Conservation (phyloP, 2,797 vertebrate genomes). For the Acomys russatus region DNA sequence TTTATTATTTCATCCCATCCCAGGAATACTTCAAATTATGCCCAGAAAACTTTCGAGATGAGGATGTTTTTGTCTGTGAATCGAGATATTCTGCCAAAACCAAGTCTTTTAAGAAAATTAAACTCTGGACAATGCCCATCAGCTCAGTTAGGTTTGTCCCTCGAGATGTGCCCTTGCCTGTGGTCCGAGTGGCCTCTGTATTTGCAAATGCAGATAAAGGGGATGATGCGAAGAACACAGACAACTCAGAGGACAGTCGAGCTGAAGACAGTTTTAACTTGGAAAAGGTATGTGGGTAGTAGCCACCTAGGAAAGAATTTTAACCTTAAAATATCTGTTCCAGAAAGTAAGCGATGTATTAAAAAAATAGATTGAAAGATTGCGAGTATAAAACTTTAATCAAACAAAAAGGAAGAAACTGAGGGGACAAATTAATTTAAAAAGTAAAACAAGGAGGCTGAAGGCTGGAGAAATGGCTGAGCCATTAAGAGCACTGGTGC, state of each 20-base stretch:
- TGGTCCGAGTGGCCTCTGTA: slow-evolving; percentile 98
- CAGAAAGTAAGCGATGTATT: slow-evolving; percentile 44
- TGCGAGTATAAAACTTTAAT: slow-evolving; percentile 28
- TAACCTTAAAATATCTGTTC: slow-evolving; percentile 40
- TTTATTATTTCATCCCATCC: slow-evolving; percentile 35
- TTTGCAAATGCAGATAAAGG: slow-evolving; percentile 95
- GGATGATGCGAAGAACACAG: slow-evolving; percentile 94
- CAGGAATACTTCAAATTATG: slow-evolving; percentile 99
- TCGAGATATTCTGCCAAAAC: slow-evolving; percentile 99
- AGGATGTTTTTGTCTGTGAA: slow-evolving; percentile 98
- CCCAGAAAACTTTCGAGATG: slow-evolving; percentile 96
- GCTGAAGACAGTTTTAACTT: slow-evolving; percentile 89
- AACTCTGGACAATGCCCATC: slow-evolving; percentile 98
- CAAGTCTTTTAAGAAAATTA: slow-evolving; percentile 99
- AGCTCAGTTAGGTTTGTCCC: slow-evolving; percentile 96
- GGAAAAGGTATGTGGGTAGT: slow-evolving; percentile 93
- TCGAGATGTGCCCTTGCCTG: slow-evolving; percentile 95
- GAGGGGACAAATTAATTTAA: slow-evolving; percentile 14
- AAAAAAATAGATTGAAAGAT: slow-evolving; percentile 23
- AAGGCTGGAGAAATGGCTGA: background rate
- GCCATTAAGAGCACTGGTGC: background rate
- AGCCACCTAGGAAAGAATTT: slow-evolving; percentile 44
- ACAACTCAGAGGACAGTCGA: slow-evolving; percentile 93
- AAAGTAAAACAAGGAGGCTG: no score
- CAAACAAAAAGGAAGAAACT: slow-evolving; percentile 22